These are phyloP conservation scores for Oreochromis grahami DNA, from an alignment of 2,797 vertebrate genomes.

Conservation along the genomic window DNA sequence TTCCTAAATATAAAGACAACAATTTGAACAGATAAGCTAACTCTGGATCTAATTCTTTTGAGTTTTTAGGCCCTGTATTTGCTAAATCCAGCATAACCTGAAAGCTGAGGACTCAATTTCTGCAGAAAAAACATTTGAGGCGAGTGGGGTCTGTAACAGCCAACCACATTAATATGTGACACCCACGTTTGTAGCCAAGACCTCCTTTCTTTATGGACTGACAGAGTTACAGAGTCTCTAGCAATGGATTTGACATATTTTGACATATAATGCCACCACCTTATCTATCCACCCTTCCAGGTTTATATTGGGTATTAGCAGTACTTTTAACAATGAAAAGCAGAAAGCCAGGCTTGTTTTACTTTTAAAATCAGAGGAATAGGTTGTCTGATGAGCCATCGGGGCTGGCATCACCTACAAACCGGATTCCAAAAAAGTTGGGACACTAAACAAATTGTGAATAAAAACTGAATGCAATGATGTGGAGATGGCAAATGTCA, in stretches of 20 bases:
- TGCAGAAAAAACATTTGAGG: neutral
- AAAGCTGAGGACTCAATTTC: neutral
- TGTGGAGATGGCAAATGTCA: too few species aligned
- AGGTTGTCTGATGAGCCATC: neutral
- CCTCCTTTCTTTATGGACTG: neutral
- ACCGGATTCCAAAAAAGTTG: too few species aligned
- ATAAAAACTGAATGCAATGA: too few species aligned
- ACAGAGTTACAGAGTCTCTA: neutral
- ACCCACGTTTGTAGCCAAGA: neutral
- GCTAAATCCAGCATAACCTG: neutral
- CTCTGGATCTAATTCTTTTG: neutral
- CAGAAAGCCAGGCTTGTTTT: neutral
- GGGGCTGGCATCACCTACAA: neutral
- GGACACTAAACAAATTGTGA: too few species aligned
- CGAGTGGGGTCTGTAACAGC: neutral
- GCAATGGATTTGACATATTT: neutral
- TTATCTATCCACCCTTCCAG: neutral
- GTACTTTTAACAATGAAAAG: neutral
- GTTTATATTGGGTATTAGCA: neutral
- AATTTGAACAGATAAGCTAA: neutral
- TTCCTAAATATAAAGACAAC: neutral
- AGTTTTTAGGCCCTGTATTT: neutral
- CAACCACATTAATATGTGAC: neutral
- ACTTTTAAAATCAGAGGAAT: neutral
- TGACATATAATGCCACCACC: neutral